Conservation (phyloP, 1,140 invertebrate species). For the Pectinophora gossypiella region DNA sequence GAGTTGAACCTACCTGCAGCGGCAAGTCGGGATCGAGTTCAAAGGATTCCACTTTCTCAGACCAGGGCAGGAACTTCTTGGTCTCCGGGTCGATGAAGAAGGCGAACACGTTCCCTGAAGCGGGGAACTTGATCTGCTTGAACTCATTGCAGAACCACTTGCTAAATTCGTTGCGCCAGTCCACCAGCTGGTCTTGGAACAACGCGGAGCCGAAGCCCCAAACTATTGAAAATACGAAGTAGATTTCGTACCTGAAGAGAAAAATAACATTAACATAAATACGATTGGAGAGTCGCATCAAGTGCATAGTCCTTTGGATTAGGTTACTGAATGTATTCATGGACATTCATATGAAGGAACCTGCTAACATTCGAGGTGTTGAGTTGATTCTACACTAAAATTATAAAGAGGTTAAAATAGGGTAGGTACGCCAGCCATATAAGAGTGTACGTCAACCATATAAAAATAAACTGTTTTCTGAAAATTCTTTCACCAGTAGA, state of each 20-base stretch:
- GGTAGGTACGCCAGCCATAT: too few species aligned
- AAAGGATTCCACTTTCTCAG: conserved; percentile 84
- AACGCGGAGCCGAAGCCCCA: conserved; percentile 96
- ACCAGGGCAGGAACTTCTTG: conserved; percentile 92
- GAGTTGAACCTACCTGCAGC: conserved; percentile 87
- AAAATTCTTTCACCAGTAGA: too few species aligned
- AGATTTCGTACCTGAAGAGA: conserved; percentile 85
- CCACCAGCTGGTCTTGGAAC: conserved; percentile 91
- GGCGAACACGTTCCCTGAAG: conserved; percentile 89
- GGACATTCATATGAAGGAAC: too few species aligned
- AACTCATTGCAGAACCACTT: conserved; percentile 92
- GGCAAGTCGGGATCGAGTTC: conserved; percentile 91
- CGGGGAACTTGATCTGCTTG: conserved; percentile 93
- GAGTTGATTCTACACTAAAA: too few species aligned
- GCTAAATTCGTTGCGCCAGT: conserved; percentile 95
- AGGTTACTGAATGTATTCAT: too few species aligned
- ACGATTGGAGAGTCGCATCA: too few species aligned
- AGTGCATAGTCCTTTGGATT: too few species aligned
- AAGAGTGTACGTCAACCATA: too few species aligned
- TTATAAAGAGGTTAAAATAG: too few species aligned
- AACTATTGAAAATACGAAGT: conserved; percentile 93
- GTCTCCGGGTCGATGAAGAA: conserved; percentile 92
- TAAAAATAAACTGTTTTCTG: too few species aligned
- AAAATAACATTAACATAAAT: too few species aligned
- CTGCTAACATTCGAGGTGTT: too few species aligned